phyloP scores from a whole-genome alignment of 2,888 invertebrate genomes.

The Pecten maximus region DNA sequence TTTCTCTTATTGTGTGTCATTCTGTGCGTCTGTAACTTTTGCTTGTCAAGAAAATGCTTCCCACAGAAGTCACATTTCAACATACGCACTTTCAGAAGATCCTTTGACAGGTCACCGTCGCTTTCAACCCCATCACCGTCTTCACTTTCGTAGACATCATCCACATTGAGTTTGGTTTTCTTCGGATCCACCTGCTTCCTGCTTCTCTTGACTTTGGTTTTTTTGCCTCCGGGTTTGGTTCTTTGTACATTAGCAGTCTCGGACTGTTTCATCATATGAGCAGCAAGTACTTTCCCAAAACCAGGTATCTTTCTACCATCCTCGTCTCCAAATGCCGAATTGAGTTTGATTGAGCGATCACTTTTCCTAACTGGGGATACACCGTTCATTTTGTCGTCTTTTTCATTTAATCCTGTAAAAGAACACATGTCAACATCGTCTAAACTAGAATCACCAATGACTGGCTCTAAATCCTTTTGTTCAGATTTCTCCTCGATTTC shows the following conservation, averaged over 20 bases:
- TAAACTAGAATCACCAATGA: neutral
- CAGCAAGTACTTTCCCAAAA: constrained; percentile 28
- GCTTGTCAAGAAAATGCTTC: constrained; percentile 53
- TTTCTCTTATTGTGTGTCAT: constrained; percentile 40
- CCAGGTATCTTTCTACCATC: constrained; percentile 37
- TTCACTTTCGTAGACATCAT: constrained; percentile 52
- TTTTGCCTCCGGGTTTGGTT: neutral
- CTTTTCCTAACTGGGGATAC: neutral
- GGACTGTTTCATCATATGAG: neutral
- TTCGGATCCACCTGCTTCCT: constrained; percentile 21
- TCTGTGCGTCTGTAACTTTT: constrained; percentile 46
- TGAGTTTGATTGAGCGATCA: neutral
- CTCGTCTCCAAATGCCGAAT: neutral
- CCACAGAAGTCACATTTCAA: constrained; percentile 53
- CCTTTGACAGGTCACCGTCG: constrained; percentile 45
- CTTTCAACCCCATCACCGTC: constrained; percentile 38
- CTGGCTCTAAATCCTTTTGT: neutral
- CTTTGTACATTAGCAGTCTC: constrained; percentile 7
- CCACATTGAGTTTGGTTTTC: constrained; percentile 49
- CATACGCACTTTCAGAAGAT: constrained; percentile 53
- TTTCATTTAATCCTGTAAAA: neutral
- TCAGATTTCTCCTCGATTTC: constrained; percentile 42
- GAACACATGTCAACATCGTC: neutral
- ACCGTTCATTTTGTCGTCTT: neutral
- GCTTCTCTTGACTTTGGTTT: constrained; percentile 33